Conservation (phyloP, 2,113 vertebrate genomes). For the Calidris pygmaea region DNA sequence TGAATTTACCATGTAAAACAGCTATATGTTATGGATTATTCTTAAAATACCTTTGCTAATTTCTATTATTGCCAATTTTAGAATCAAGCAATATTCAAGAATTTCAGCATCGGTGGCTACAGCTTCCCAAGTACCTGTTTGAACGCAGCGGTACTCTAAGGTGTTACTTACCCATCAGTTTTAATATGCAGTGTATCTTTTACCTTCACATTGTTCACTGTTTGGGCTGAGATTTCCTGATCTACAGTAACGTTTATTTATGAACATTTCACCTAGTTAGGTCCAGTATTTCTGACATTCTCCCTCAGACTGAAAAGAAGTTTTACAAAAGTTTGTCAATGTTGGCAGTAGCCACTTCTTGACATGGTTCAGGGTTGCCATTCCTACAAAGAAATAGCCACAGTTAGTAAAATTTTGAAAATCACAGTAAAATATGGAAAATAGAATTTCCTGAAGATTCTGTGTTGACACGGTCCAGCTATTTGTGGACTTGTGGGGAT, state of each 20-base stretch:
- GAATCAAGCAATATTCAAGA: background rate
- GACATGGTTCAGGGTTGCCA: background rate
- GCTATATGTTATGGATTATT: background rate
- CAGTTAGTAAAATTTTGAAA: background rate
- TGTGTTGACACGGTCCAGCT: background rate
- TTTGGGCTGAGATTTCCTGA: background rate
- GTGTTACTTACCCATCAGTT: background rate
- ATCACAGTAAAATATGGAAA: background rate
- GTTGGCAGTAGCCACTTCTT: background rate
- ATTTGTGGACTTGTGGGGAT: background rate
- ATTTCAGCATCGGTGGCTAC: background rate
- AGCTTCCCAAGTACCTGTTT: background rate
- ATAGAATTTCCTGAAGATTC: background rate
- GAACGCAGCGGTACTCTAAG: background rate
- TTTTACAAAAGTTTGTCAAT: background rate
- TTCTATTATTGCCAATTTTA: background rate
- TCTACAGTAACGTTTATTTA: background rate
- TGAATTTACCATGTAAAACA: background rate
- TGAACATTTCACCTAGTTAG: background rate
- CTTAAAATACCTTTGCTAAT: background rate
- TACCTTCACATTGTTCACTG: background rate
- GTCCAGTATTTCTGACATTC: background rate
- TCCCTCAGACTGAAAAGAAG: background rate
- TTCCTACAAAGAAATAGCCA: background rate
- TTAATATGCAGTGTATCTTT: background rate